Conservation (phyloP, 2,888 invertebrate genomes). For the Meteorus colon region DNA sequence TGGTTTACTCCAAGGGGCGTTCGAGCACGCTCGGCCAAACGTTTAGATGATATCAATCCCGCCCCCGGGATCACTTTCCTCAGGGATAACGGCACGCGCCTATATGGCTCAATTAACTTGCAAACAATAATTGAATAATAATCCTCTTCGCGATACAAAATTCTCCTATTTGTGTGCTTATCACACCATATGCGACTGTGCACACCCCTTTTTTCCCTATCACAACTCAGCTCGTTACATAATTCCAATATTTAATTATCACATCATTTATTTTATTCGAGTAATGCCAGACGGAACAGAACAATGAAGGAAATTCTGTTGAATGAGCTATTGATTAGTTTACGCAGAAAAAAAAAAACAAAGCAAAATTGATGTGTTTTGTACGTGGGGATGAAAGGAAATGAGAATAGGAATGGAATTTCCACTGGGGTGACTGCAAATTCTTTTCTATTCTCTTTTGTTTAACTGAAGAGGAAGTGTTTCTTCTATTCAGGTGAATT, state of each 20-base stretch:
- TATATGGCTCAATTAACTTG: conserved; percentile 37
- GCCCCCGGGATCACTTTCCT: conserved; percentile 35
- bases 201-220: background rate
- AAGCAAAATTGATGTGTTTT: too few relatives aligned
- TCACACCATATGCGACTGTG: conserved; percentile 18
- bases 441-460: too few relatives aligned
- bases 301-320: too few relatives aligned
- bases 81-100: conserved; percentile 38
- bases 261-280: conserved; percentile 16
- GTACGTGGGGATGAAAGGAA: too few relatives aligned
- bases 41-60: conserved; percentile 40
- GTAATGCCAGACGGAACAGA: too few relatives aligned
- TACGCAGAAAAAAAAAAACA: too few relatives aligned
- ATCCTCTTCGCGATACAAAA: conserved; percentile 30
- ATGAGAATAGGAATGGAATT: too few relatives aligned
- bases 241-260: conserved; percentile 23
- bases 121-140: conserved; percentile 44
- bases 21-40: conserved; percentile 29
- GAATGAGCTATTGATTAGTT: too few relatives aligned
- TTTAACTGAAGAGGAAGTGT: too few relatives aligned
- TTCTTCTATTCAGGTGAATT: too few relatives aligned
- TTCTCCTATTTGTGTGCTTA: conserved; percentile 16
- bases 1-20: conserved; percentile 38
- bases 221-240: background rate
- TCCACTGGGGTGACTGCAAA: too few relatives aligned